Conservation (phyloP, 2,888 invertebrate genomes). For the Rosalia funebris region DNA sequence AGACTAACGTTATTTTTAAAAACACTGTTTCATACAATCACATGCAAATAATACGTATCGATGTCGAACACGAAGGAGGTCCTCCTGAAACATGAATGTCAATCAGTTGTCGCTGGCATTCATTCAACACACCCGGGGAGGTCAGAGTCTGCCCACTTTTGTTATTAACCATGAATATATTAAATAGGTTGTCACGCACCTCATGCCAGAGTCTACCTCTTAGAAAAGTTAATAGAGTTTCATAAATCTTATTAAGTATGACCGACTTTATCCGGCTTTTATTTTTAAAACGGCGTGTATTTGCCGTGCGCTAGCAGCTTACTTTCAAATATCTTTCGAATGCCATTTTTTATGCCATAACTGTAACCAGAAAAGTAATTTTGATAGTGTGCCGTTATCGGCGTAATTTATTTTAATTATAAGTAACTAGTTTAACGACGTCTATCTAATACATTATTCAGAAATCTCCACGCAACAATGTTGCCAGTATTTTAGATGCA, state of each 20-base stretch:
- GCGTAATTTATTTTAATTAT: constrained; percentile 1
- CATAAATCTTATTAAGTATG: constrained; percentile 27
- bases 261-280: constrained; percentile 13
- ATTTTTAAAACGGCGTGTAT: constrained; percentile 4
- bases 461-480: constrained; percentile 8
- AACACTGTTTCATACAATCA: background rate
- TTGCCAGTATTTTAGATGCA: background rate
- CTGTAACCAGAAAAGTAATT: background rate
- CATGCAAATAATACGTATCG: background rate
- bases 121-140: constrained; percentile 54
- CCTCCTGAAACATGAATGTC: constrained; percentile 46
- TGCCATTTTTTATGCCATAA: background rate
- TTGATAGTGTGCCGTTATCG: background rate
- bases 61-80: constrained; percentile 2
- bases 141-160: constrained; percentile 43
- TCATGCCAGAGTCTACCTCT: constrained; percentile 12
- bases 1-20: background rate
- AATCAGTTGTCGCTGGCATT: constrained; percentile 54
- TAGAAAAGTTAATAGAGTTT: constrained; percentile 25
- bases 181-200: constrained; percentile 45
- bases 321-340: constrained; percentile 19
- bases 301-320: background rate
- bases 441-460: constrained; percentile 13
- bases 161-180: constrained; percentile 46
- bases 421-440: background rate